Percentiles rank a stretch among this genome's conserved stretches.
phyloP scores from a whole-genome alignment of 2,797 vertebrate genomes.

The Artibeus jamaicensis region DNA sequence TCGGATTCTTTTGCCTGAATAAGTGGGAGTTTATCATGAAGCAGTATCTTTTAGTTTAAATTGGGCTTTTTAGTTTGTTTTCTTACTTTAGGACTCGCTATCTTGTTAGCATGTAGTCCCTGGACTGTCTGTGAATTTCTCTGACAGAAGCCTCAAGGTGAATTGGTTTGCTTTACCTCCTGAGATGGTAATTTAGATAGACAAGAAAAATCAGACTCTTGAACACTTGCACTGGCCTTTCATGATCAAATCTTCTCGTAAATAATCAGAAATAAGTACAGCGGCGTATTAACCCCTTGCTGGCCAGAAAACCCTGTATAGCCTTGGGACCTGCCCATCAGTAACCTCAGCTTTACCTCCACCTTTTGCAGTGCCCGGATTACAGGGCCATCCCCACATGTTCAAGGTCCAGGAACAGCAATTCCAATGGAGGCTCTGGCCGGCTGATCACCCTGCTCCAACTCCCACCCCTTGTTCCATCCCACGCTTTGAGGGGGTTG shows the following conservation, averaged over 20 bases:
- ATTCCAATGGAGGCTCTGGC: background rate
- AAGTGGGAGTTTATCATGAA: slow-evolving; percentile 21
- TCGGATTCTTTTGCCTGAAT: background rate
- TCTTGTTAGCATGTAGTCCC: slow-evolving; percentile 61
- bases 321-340: background rate
- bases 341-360: background rate
- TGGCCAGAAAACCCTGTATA: background rate
- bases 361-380: background rate
- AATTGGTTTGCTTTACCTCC: slow-evolving; percentile 74
- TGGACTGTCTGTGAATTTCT: slow-evolving; percentile 59
- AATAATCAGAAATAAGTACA: slow-evolving; percentile 57
- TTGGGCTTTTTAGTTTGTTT: slow-evolving; percentile 60
- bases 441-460: too few relatives aligned
- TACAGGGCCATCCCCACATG: rapidly evolving
- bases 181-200: slow-evolving; percentile 79
- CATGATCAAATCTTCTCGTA: slow-evolving; percentile 54
- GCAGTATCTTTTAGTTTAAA: slow-evolving; percentile 24
- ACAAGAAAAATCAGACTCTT: slow-evolving; percentile 64
- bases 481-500: background rate
- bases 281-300: slow-evolving; percentile 36
- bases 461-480: background rate
- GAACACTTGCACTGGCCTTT: slow-evolving; percentile 63
- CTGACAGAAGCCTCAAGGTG: slow-evolving; percentile 70
- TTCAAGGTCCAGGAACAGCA: background rate
- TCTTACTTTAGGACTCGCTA: slow-evolving; percentile 42